A percentile compares a stretch with the other conserved stretches of the same genome.
Conservation (phyloP, 2,797 vertebrate species). For the Sebastes wilsoni region DNA sequence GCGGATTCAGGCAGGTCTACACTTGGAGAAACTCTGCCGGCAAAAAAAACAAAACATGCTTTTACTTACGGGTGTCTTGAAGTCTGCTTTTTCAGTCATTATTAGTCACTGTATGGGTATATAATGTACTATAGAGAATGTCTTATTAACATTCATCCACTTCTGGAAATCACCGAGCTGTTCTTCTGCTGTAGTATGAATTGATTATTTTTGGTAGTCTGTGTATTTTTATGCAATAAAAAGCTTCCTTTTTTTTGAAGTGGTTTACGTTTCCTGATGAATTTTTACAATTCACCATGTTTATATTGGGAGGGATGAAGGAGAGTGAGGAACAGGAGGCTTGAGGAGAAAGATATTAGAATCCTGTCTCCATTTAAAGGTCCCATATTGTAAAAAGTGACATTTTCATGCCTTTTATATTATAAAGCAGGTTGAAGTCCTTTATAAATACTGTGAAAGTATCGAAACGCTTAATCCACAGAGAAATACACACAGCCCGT, state of each 20-base stretch:
- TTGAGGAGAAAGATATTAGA: not conserved
- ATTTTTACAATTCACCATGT: not conserved
- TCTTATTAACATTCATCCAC: slow-evolving; percentile 9
- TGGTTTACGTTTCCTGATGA: not conserved
- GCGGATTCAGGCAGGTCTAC: not conserved
- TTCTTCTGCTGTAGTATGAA: slow-evolving; percentile 60
- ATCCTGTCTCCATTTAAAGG: not conserved
- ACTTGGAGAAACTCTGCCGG: not conserved
- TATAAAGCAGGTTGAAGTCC: too few relatives aligned
- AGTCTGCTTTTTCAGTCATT: slow-evolving; percentile 1
- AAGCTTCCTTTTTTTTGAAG: slow-evolving; percentile 35
- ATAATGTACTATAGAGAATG: slow-evolving; percentile 17
- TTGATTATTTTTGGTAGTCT: slow-evolving; percentile 50
- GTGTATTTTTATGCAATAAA: slow-evolving; percentile 74
- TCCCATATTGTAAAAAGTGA: too few relatives aligned
- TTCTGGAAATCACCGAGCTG: slow-evolving; percentile 28
- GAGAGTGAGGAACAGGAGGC: not conserved
- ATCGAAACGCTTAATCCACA: too few relatives aligned
- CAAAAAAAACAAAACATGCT: not conserved
- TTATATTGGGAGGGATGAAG: not conserved
- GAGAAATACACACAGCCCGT: too few relatives aligned
- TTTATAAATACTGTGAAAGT: too few relatives aligned
- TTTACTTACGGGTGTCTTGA: not conserved
- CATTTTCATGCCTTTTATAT: too few relatives aligned
- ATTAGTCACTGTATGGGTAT: not conserved